Evolutionary conservation across 64 coral and sea anemone species (phyloP).

Genomic region (Montipora capricornis): DNA sequence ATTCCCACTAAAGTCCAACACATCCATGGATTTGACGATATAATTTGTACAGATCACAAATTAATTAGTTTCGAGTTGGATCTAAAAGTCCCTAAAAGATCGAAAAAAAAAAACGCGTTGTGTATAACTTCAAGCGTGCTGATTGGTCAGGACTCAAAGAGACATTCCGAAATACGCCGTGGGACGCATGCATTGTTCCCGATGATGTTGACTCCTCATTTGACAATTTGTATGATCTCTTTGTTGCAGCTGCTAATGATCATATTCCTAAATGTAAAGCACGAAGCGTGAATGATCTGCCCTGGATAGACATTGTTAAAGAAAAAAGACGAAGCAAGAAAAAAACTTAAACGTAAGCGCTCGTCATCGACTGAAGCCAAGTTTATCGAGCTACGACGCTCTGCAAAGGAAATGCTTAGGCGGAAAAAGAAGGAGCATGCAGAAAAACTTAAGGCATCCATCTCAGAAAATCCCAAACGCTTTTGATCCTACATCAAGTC

Average conservation of each 20-base stretch:
- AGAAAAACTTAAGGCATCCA: slow-evolving; percentile 12
- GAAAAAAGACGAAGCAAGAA: slow-evolving; percentile 2
- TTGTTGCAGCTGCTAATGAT: slow-evolving; percentile 51
- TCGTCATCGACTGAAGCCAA: not conserved
- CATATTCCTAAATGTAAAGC: slow-evolving; percentile 51
- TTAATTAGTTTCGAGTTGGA: not conserved
- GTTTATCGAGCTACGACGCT: slow-evolving; percentile 22
- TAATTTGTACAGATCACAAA: slow-evolving; percentile 46
- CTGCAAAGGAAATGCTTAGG: slow-evolving; percentile 35
- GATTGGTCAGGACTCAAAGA: slow-evolving; percentile 38
- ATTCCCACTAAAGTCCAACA: slow-evolving; percentile 40
- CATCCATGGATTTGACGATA: slow-evolving; percentile 51
- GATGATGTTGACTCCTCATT: slow-evolving; percentile 25
- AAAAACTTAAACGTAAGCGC: not conserved
- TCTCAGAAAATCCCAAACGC: slow-evolving; percentile 55
- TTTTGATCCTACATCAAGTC: slow-evolving; percentile 69
- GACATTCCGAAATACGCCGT: slow-evolving; percentile 10
- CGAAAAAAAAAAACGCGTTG: slow-evolving; percentile 1
- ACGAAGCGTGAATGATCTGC: slow-evolving; percentile 19
- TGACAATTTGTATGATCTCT: slow-evolving; percentile 23
- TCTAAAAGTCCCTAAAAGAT: not conserved
- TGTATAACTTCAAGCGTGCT: slow-evolving; percentile 40
- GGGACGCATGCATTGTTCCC: slow-evolving; percentile 42
- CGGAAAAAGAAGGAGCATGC: slow-evolving; percentile 46
- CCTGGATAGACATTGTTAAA: slow-evolving; percentile 40